Conservation (phyloP, 1,140 invertebrate genomes). For the Trichomalopsis sarcophagae region DNA sequence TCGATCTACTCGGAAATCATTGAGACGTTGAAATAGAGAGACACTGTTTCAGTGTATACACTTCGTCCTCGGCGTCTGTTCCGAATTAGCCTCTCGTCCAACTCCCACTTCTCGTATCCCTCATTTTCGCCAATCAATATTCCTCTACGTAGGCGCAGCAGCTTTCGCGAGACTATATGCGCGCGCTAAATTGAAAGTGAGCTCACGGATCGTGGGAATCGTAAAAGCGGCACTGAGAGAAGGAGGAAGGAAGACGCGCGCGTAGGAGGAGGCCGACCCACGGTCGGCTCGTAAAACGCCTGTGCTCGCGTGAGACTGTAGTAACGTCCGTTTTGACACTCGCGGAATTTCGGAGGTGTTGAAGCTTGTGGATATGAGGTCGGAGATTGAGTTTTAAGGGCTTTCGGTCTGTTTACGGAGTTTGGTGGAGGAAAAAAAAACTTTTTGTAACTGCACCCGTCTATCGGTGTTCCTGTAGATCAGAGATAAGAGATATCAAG, state of each 20-base stretch:
- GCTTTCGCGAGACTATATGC: not conserved
- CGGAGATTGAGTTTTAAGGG: not conserved
- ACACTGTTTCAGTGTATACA: no score
- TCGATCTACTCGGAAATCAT: no score
- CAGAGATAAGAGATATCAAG: no score
- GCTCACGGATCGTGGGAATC: conserved; percentile 31
- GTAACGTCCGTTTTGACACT: not conserved
- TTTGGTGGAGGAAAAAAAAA: no score
- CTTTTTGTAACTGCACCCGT: no score
- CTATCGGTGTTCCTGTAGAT: no score
- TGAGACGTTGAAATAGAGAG: no score
- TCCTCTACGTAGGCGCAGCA: conserved; percentile 3
- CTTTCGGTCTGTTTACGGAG: not conserved
- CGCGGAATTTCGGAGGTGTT: not conserved
- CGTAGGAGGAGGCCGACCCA: not conserved
- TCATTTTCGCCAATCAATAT: conserved; percentile 40
- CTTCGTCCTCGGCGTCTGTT: not conserved
- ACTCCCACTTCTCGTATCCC: not conserved
- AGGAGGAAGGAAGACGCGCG: not conserved
- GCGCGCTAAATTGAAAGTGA: conserved; percentile 19
- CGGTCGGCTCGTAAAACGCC: not conserved
- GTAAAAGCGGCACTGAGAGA: not conserved
- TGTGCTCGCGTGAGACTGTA: not conserved
- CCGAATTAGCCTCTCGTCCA: not conserved
- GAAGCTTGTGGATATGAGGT: not conserved